Evolutionary conservation across 1,140 invertebrate genomes (phyloP).

Genomic region (Drosophila tani): DNA sequence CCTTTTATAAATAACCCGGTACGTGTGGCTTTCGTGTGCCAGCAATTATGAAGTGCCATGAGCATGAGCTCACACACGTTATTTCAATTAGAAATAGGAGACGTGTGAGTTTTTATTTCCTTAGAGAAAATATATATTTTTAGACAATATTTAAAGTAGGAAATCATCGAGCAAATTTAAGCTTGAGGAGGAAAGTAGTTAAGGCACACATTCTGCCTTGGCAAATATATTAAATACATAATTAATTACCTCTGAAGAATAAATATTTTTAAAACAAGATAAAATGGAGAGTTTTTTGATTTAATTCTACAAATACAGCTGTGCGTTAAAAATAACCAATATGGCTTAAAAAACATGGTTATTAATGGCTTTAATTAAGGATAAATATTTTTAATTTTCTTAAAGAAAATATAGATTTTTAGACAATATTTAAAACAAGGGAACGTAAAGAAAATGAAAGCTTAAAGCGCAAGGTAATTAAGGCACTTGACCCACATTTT

Average conservation of each 20-base stretch:
- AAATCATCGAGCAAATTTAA: too few relatives aligned
- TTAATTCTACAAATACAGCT: too few relatives aligned
- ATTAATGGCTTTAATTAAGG: too few relatives aligned
- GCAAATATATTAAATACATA: too few relatives aligned
- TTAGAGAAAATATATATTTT: background rate
- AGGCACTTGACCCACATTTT: too few relatives aligned
- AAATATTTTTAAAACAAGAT: too few relatives aligned
- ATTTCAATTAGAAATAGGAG: background rate
- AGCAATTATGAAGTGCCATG: background rate
- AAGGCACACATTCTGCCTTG: background rate
- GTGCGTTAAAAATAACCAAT: too few relatives aligned
- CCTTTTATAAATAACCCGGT: constrained; percentile 32
- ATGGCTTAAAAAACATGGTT: too few relatives aligned
- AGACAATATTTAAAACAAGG: background rate
- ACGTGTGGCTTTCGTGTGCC: background rate
- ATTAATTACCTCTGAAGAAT: too few relatives aligned
- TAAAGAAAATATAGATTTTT: background rate
- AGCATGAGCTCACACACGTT: background rate
- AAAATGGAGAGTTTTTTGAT: too few relatives aligned
- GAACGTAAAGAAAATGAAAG: background rate
- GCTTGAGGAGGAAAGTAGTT: background rate
- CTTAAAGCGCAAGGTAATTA: too few relatives aligned
- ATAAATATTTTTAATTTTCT: too few relatives aligned
- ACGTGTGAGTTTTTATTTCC: background rate
- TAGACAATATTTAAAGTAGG: background rate